These are phyloP conservation scores for Agriopis leucophaearia DNA, from an alignment of 2,888 invertebrate species.

Conservation along the genomic window DNA sequence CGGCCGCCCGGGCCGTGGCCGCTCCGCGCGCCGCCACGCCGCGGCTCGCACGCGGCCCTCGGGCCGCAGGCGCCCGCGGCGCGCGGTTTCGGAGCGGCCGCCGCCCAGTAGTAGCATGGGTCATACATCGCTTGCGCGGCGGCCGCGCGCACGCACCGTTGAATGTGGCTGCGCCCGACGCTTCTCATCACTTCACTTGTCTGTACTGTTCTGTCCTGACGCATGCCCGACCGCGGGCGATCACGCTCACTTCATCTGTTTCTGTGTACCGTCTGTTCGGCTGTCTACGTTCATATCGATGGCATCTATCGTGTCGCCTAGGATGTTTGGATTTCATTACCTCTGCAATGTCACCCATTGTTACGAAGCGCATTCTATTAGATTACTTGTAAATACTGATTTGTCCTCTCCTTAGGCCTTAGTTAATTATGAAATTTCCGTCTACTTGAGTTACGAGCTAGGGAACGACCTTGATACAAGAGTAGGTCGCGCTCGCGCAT, in stretches of 20 bases:
- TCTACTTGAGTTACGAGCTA: conserved; percentile 59
- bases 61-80: conserved; percentile 46
- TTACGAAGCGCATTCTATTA: conserved; percentile 84
- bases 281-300: conserved; percentile 82
- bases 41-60: conserved; percentile 32
- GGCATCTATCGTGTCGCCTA: conserved; percentile 76
- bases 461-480: conserved; percentile 61
- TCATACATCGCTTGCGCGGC: conserved; percentile 85
- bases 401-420: conserved; percentile 72
- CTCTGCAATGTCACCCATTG: conserved; percentile 82
- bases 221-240: conserved; percentile 85
- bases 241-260: conserved; percentile 86
- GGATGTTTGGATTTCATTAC: conserved; percentile 80
- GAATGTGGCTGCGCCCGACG: conserved; percentile 86
- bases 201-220: conserved; percentile 85
- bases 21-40: conserved; percentile 40
- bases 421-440: conserved; percentile 66
- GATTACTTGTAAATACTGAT: conserved; percentile 81
- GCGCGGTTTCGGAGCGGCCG: conserved; percentile 44
- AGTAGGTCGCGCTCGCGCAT: conserved; percentile 71
- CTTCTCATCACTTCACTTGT: conserved; percentile 86
- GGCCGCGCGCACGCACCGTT: conserved; percentile 85
- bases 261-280: conserved; percentile 84
- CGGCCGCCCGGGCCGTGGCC: conserved; percentile 64
- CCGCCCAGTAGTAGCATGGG: conserved; percentile 84